Base-by-base conservation (phyloP, 1,140 invertebrate genomes). In the Ephestia elutella region DNA sequence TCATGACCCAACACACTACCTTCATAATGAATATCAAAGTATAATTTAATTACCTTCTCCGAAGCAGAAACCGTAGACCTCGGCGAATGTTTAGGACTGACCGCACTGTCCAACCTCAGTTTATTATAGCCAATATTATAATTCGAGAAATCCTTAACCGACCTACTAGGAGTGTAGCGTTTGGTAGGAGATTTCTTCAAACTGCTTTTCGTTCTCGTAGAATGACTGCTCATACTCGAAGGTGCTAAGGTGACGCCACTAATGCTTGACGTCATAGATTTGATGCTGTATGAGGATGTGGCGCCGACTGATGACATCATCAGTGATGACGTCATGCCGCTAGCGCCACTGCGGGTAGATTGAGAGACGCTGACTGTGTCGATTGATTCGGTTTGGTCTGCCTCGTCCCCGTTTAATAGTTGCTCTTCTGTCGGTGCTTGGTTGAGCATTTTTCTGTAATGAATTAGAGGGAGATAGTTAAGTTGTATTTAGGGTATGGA, bases 51-150 rank as follows among this genome's bases (percentile, higher is more conserved):
- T 63, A 83, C 85, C 72, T 88, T 88, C 59, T 88, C 85, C 63
- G 63, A 67, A 57, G 70, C 74, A 35, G 63, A 60, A 21, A 71
- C 56, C 8, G 69, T 68, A 10, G 78, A 67, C 25, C 78, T 73
- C 17, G 85, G 83, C 0, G 82, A 82, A 66, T 89, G 89, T 57
- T 90, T 89, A 1, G 87, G 89, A 62, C 89, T 89, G 7, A 85
- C 71, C 49, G 89, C 89, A 55, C 87, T 89, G 54, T 89, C 87
- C 51, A 90, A 60, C 28, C 89, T 80, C 49, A 89, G 50, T 54
- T 89, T 89, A 70, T 89, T 89, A 62, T 89, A 89, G 28, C 89
- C 80, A 17, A 75, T 78, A 25, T 25, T 7, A 64, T 78, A 83
- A 63, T 73, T 79, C 0, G 75, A 70, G 58, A 81, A 65, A 56